Base-by-base conservation (phyloP, 2,888 invertebrate species). In the Acronicta aceris region DNA sequence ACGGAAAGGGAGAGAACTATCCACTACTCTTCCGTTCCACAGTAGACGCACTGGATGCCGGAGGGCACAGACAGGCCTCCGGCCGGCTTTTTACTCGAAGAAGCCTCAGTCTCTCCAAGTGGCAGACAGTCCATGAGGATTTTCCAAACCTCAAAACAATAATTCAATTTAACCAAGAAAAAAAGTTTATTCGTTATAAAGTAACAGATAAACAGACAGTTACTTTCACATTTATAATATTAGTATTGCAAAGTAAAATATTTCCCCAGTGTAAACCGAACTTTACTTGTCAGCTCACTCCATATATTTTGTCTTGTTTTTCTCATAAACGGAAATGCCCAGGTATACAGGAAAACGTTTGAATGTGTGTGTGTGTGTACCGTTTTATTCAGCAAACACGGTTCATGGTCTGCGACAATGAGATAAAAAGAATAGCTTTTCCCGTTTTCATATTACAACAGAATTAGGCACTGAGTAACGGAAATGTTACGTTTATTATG, bases 371-470 rank as follows among this genome's bases (percentile, higher is more conserved):
- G 17, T 43, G 12, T 41, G 9, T 43, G 16, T 41, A 49, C 6
- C n/a, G 13, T 41, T 45, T 40, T 15, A 51, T 47, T 45, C 9
- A n/a, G 47, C 15, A 52, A 72, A 54, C 42, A 47, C 33, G 30
- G 33, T 33, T 53, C 21, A 7, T 30, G 45, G 48, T 49, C 30
- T 43, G 46, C 42, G 15, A 51, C 50, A 68, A 47, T 54, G 50
- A 60, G 57, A 68, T 62, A 73, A 69, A 59, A 69, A 41, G 21
- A 64, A 59, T 59, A 16, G 21, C 13, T n/a, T 13, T 59, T 64
- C 48, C 52, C 38, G 15, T n/a, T 17, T 27, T 25, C 30, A 41
- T 42, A 38, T 43, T 47, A 58, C 30, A 46, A 16, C 49, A 10
- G 42, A 46, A 53, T 68, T 59, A 47, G 45, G 30, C 33, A 15